Conservation (phyloP, 2,888 invertebrate species). For the Troglohyphantes excavatus region DNA sequence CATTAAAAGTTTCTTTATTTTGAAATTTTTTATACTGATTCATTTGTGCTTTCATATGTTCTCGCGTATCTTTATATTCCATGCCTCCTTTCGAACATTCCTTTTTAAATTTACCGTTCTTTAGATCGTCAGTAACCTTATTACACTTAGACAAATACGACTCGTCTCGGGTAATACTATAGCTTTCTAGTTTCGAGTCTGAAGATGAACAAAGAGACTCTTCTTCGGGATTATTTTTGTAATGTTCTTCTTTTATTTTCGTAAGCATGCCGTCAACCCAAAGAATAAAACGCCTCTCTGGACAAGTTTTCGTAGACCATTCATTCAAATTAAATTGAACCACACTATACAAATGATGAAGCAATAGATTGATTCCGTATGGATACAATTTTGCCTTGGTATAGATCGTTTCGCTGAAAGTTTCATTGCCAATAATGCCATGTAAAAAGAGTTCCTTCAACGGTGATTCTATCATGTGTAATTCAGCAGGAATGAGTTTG, state of each 20-base stretch:
- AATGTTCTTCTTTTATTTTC: constrained; percentile 1
- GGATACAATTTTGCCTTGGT: neutral
- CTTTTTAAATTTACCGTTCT: too few species aligned
- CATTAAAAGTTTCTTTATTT: too few species aligned
- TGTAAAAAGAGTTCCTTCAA: neutral
- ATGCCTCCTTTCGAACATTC: too few species aligned
- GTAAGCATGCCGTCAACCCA: neutral
- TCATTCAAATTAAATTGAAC: neutral
- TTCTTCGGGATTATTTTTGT: neutral
- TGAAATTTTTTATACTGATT: too few species aligned
- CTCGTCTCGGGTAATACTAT: too few species aligned
- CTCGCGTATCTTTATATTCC: too few species aligned
- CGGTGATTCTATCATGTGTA: neutral
- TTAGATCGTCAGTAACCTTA: too few species aligned
- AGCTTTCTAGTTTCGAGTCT: too few species aligned
- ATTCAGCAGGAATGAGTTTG: neutral
- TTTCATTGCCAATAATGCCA: neutral
- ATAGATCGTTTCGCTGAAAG: neutral
- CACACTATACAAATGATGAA: neutral
- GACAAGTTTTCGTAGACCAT: neutral
- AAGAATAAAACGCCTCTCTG: neutral
- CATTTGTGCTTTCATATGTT: too few species aligned
- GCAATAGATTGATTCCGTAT: neutral
- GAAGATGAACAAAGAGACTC: too few species aligned
- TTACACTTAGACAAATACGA: too few species aligned